phyloP scores from a whole-genome alignment of 2,888 invertebrate genomes.

The Elysia crispata region DNA sequence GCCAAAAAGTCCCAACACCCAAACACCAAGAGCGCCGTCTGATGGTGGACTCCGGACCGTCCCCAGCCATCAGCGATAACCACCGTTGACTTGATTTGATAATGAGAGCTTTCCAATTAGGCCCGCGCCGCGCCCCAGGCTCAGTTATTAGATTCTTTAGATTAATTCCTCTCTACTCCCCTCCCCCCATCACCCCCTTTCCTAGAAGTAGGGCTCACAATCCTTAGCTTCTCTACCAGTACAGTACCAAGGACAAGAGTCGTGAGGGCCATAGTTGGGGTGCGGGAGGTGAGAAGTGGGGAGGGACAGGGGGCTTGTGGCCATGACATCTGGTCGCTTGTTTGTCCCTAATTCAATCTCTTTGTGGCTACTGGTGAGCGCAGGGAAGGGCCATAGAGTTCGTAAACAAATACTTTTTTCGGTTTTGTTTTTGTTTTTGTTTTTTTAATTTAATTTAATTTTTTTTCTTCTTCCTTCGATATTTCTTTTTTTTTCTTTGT shows the following conservation, averaged over 20 bases:
- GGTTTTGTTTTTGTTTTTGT: no score
- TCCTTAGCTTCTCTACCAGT: no score
- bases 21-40: neutral
- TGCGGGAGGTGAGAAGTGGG: neutral
- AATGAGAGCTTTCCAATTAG: constrained; percentile 48
- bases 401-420: no score
- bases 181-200: neutral
- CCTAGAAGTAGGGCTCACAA: no score
- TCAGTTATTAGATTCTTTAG: constrained; percentile 43
- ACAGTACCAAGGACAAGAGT: no score
- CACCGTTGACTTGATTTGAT: constrained; percentile 46
- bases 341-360: constrained; percentile 26
- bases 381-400: no score
- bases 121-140: constrained; percentile 3
- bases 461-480: no score
- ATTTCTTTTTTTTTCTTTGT: no score
- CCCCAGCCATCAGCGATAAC: constrained; percentile 39
- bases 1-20: no score
- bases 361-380: no score
- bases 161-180: constrained; percentile 39
- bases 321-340: constrained; percentile 44
- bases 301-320: neutral
- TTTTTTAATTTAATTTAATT: no score
- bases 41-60: neutral
- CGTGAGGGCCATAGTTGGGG: neutral